These are phyloP conservation scores for Epirrhoe alternata DNA, from an alignment of 2,888 invertebrate genomes.

Conservation along the genomic window DNA sequence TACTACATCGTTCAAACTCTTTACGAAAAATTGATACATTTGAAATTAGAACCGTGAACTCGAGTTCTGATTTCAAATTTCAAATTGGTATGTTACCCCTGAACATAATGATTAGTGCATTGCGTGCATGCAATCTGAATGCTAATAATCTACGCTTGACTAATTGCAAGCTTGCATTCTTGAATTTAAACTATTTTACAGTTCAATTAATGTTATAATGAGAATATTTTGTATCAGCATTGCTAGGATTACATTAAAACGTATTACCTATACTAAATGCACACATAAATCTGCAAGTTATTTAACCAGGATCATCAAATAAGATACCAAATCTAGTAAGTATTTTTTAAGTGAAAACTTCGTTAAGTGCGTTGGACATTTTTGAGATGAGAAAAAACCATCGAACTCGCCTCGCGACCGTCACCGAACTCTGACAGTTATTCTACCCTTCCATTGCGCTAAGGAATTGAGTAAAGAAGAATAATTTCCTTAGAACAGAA, in stretches of 20 bases:
- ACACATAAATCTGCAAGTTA: too few species aligned
- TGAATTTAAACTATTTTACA: conserved; percentile 6
- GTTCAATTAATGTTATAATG: conserved; percentile 6
- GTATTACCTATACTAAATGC: background rate
- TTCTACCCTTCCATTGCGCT: too few species aligned
- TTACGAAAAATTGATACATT: background rate
- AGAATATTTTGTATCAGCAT: background rate
- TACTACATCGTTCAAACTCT: too few species aligned
- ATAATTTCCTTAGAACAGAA: too few species aligned
- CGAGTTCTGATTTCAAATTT: conserved; percentile 13
- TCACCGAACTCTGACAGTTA: too few species aligned
- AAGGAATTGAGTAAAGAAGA: too few species aligned
- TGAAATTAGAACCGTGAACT: background rate
- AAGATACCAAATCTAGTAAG: too few species aligned
- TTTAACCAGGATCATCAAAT: too few species aligned
- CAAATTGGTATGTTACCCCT: conserved; percentile 15
- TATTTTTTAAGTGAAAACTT: too few species aligned
- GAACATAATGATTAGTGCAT: conserved; percentile 4
- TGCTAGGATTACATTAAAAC: background rate
- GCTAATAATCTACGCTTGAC: conserved; percentile 15
- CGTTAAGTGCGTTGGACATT: too few species aligned
- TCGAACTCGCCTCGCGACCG: too few species aligned
- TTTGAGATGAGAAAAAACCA: too few species aligned
- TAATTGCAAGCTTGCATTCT: conserved; percentile 12
- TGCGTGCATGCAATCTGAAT: conserved; percentile 15